A percentile compares a stretch with the other conserved stretches of the same genome.
Conservation (phyloP, 64 coral and sea anemone species). For the Catalaphyllia jardinei region DNA sequence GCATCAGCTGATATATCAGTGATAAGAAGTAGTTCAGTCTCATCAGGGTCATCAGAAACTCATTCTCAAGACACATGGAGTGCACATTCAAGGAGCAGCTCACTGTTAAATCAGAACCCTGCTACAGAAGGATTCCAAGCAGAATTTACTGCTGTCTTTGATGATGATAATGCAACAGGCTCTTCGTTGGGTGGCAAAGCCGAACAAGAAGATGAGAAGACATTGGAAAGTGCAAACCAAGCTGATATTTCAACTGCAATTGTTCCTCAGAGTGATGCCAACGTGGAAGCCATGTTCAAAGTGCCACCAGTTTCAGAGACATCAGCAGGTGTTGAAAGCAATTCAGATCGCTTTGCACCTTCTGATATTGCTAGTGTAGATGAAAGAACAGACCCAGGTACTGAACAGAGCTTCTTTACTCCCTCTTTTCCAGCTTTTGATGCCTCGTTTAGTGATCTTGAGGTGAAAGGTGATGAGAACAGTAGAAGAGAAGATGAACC, state of each 20-base stretch:
- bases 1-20: conserved; percentile 70
- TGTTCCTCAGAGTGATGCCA: not conserved
- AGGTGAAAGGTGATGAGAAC: not conserved
- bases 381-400: not conserved
- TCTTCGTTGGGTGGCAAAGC: conserved; percentile 2
- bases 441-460: conserved; percentile 30
- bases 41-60: conserved; percentile 68
- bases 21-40: conserved; percentile 74
- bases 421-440: conserved; percentile 34
- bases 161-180: not conserved
- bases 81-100: conserved; percentile 17
- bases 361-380: not conserved
- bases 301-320: not conserved
- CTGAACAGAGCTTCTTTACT: not conserved
- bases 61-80: conserved; percentile 10
- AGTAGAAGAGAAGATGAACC: conserved; percentile 2
- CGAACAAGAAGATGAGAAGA: not conserved
- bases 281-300: not conserved
- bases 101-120: not conserved
- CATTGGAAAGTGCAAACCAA: not conserved
- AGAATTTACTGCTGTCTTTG: not conserved
- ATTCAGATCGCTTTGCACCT: not conserved
- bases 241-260: conserved; percentile 19
- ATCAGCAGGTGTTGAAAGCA: not conserved
- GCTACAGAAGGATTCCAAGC: conserved; percentile 16